Conservation (phyloP, 1,140 invertebrate genomes). For the Eulimnadia texana region DNA sequence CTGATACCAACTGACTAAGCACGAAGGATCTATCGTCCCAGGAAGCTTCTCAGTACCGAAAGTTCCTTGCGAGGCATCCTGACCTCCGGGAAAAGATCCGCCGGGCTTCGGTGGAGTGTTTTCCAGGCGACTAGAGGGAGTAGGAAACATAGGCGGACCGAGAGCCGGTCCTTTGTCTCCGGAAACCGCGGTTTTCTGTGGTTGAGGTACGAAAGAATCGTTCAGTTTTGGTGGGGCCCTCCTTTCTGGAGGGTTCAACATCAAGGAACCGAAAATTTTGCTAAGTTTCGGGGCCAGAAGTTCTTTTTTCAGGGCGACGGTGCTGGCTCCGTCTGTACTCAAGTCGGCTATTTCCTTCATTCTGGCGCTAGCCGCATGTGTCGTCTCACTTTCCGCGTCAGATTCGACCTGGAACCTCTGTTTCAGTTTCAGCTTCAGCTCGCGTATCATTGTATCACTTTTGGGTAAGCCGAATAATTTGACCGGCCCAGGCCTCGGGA, state of each 20-base stretch:
- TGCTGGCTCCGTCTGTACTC: neutral
- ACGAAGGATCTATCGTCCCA: neutral
- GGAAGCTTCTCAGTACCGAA: too few relatives aligned
- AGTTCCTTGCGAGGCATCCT: too few relatives aligned
- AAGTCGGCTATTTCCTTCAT: neutral
- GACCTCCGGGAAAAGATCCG: too few relatives aligned
- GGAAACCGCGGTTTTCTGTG: neutral
- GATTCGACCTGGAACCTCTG: neutral
- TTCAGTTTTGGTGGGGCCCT: neutral
- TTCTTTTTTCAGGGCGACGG: neutral
- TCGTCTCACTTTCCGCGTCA: neutral
- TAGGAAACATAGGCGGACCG: too few relatives aligned
- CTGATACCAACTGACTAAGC: neutral
- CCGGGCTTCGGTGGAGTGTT: too few relatives aligned
- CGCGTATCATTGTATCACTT: constrained; percentile 24
- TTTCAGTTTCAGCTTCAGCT: constrained; percentile 20
- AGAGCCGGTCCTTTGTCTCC: too few relatives aligned
- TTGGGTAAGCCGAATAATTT: constrained; percentile 1
- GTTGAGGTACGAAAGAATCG: neutral
- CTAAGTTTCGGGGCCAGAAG: neutral
- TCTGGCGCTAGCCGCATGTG: neutral
- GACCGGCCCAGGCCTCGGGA: neutral
- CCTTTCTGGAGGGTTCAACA: neutral
- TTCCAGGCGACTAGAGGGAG: too few relatives aligned
- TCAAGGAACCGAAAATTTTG: neutral